Conservation (phyloP, 2,113 vertebrate species). For the Gymnobelideus leadbeateri region DNA sequence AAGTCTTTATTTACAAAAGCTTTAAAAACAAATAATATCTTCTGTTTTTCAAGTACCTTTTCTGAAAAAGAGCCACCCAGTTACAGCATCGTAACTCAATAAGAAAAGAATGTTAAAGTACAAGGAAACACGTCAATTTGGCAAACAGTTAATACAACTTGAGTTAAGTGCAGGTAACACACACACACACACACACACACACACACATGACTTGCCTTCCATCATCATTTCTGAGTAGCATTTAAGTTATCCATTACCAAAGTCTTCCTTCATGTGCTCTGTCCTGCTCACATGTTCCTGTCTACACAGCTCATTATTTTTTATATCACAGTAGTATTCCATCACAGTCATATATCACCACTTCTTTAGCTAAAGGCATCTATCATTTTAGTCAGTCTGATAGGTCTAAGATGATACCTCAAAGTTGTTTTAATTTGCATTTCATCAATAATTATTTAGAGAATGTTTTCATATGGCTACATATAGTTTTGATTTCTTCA, state of each 20-base stretch:
- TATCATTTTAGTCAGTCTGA: too few relatives aligned
- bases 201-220: slow-evolving; percentile 80
- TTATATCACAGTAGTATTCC: too few relatives aligned
- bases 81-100: slow-evolving; percentile 88
- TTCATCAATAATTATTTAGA: too few relatives aligned
- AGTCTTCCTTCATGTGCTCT: slow-evolving; percentile 85
- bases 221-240: slow-evolving; percentile 84
- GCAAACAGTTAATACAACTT: slow-evolving; percentile 72
- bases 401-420: too few relatives aligned
- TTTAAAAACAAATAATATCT: slow-evolving; percentile 96
- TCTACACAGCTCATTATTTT: too few relatives aligned
- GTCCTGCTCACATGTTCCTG: slow-evolving; percentile 85
- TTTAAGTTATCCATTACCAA: slow-evolving; percentile 82
- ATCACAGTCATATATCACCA: too few relatives aligned
- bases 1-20: slow-evolving; percentile 99
- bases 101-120: slow-evolving; percentile 83
- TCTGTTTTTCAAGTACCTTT: slow-evolving; percentile 88
- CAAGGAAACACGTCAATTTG: slow-evolving; percentile 83
- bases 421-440: too few relatives aligned
- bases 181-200: too few relatives aligned
- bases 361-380: too few relatives aligned
- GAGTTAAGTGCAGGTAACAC: slow-evolving; percentile 78
- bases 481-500: too few relatives aligned
- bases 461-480: too few relatives aligned
- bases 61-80: slow-evolving; percentile 89